phyloP scores from a whole-genome alignment of 2,113 vertebrate species.

The Neolamprologus brichardi region DNA sequence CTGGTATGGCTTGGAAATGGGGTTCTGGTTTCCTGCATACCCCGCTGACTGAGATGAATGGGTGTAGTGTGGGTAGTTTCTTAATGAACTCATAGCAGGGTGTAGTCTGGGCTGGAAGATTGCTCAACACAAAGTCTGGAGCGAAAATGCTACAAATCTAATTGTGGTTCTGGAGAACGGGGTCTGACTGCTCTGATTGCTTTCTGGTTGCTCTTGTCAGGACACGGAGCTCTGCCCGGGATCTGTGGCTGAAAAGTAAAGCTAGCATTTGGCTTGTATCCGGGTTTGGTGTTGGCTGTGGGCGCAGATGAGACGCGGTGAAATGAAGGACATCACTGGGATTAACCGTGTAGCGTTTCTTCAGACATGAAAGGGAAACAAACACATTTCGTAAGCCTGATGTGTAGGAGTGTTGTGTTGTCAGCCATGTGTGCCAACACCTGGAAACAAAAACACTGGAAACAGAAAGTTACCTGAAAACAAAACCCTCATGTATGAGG shows the following conservation, averaged over 20 bases:
- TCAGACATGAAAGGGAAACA: neutral
- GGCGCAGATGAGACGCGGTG: neutral
- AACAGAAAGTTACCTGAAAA: neutral
- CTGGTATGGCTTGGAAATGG: slow-evolving; percentile 25
- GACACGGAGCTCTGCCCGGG: slow-evolving; percentile 18
- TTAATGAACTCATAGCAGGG: slow-evolving; percentile 58
- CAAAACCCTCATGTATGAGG: neutral
- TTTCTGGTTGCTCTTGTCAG: slow-evolving; percentile 28
- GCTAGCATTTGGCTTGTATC: slow-evolving; percentile 1
- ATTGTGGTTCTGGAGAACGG: slow-evolving; percentile 29
- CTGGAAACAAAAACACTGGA: neutral
- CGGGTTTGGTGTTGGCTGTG: slow-evolving; percentile 5
- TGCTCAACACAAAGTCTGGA: slow-evolving; percentile 38
- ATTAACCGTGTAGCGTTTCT: neutral
- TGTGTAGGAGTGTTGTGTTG: neutral
- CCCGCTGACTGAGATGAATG: slow-evolving; percentile 44
- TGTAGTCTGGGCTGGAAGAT: slow-evolving; percentile 30
- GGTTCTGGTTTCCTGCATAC: slow-evolving; percentile 48
- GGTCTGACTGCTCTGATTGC: slow-evolving; percentile 28
- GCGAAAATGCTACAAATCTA: slow-evolving; percentile 28
- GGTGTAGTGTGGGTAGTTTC: slow-evolving; percentile 33
- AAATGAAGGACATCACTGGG: neutral
- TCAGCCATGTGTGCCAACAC: neutral
- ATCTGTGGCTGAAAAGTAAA: slow-evolving; percentile 20
- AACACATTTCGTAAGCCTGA: slow-evolving; percentile 18